Evolutionary conservation across 2,888 invertebrate genomes (phyloP).

Genomic region (Mechanitis messenoides): DNA sequence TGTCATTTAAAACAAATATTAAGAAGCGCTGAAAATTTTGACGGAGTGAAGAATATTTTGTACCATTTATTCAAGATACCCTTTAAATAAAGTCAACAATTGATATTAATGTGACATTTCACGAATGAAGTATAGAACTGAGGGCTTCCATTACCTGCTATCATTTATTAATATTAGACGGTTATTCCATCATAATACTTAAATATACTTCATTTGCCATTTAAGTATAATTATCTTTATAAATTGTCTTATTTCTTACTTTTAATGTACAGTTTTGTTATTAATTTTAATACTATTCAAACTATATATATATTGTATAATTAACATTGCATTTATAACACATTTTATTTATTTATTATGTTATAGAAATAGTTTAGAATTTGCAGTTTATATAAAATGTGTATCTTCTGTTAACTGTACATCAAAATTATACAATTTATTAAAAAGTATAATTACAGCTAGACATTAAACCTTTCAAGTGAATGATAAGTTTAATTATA

Average conservation of each 20-base stretch:
- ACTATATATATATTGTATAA: no score
- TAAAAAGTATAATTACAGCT: neutral
- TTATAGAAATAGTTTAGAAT: no score
- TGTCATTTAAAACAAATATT: slow-evolving; percentile 2
- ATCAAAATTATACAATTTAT: no score
- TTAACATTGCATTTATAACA: no score
- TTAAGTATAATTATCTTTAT: no score
- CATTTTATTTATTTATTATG: no score
- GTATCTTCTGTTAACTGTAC: no score
- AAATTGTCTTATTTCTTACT: no score
- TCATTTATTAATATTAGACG: neutral
- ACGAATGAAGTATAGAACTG: slow-evolving; percentile 51
- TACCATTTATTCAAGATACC: neutral
- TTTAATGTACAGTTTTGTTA: no score
- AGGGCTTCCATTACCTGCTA: slow-evolving; percentile 22
- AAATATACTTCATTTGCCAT: neutral
- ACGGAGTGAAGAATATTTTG: neutral
- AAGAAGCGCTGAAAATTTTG: neutral
- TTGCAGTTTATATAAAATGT: no score
- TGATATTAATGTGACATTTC: slow-evolving; percentile 49
- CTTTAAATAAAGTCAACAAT: slow-evolving; percentile 34
- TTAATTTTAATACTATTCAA: no score
- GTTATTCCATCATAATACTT: neutral
- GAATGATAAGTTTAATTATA: neutral
- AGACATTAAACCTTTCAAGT: neutral